Evolutionary conservation across 2,888 invertebrate genomes (phyloP).

Genomic region (Melangyna quadrimaculata): DNA sequence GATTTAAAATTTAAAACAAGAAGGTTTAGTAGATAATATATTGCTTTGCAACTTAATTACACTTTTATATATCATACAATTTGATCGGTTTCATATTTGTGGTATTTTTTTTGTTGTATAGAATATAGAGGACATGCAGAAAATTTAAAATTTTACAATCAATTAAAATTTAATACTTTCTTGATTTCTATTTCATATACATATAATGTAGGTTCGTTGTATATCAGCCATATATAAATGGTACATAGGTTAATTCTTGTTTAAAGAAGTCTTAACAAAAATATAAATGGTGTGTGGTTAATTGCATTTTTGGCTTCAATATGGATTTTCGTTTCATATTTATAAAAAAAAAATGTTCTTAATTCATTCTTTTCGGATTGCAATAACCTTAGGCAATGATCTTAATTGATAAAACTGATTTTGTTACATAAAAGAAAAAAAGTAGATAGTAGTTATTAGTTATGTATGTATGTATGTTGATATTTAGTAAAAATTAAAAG

Average conservation of each 20-base stretch:
- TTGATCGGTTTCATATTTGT: conserved; percentile 7
- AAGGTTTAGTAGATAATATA: background rate
- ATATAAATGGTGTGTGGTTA: conserved; percentile 8
- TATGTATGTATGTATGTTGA: background rate
- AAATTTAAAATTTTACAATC: background rate
- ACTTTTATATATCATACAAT: conserved; percentile 14
- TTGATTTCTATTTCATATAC: background rate
- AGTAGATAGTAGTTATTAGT: too few species aligned
- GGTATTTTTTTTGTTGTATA: background rate
- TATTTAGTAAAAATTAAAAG: background rate
- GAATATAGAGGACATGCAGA: conserved; percentile 23
- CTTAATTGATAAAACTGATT: background rate
- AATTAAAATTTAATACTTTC: conserved; percentile 3
- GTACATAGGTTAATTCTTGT: background rate
- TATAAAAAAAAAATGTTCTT: background rate
- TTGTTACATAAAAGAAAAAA: background rate
- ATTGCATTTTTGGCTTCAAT: background rate
- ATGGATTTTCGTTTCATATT: background rate
- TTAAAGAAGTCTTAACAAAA: background rate
- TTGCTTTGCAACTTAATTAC: conserved; percentile 53
- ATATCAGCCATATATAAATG: conserved; percentile 24
- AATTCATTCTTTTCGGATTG: background rate
- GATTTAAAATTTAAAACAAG: conserved; percentile 25
- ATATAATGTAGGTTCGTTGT: conserved; percentile 27
- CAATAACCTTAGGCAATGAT: background rate